Conservation (phyloP, 53 echinoderm and acorn worm species). For the Holothuria scabra region DNA sequence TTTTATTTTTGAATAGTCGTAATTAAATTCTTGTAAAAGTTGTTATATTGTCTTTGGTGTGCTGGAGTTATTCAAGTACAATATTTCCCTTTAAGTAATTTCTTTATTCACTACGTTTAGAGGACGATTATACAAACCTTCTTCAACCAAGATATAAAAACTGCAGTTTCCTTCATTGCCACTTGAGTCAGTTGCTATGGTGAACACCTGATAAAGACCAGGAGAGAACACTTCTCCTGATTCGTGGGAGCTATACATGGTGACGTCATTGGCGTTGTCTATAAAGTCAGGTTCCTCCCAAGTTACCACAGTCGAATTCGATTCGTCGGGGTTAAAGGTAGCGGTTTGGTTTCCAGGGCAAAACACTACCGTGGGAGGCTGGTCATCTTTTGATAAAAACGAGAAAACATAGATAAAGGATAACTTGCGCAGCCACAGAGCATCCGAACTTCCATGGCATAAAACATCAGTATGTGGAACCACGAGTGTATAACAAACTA, state of each 20-base stretch:
- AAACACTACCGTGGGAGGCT: background rate
- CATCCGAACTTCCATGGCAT: no score
- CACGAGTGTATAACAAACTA: no score
- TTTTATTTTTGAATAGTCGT: no score
- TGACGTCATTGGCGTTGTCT: background rate
- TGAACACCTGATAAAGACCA: background rate
- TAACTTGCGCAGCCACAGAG: no score
- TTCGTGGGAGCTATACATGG: background rate
- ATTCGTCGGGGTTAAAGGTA: background rate
- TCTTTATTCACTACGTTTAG: no score
- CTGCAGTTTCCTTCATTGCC: background rate
- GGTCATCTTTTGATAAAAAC: background rate
- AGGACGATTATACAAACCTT: background rate
- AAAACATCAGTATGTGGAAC: no score
- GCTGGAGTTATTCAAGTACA: no score
- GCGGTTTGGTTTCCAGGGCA: background rate
- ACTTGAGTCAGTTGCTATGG: background rate
- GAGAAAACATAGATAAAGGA: no score
- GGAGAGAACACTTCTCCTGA: slow-evolving; percentile 10
- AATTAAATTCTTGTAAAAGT: no score
- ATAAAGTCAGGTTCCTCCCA: background rate
- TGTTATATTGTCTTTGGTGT: no score
- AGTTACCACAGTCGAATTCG: background rate
- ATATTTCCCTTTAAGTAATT: no score
- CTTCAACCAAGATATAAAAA: background rate